Evolutionary conservation across 2,888 invertebrate species (phyloP).

Genomic region (Bruchidius siliquastri): DNA sequence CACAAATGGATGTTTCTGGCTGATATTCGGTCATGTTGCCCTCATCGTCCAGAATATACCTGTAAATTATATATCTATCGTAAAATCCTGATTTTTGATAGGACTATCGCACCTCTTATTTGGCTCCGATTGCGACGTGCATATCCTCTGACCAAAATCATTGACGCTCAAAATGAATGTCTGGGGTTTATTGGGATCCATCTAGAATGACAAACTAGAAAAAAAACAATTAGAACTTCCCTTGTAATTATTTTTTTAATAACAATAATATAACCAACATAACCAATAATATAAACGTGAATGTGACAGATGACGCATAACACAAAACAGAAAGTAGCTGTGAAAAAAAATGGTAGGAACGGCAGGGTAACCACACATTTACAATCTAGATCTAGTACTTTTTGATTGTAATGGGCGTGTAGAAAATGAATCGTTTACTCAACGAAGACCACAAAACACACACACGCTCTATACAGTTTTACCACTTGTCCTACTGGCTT

Average conservation of each 20-base stretch:
- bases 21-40: constrained; percentile 36
- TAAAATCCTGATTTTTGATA: background rate
- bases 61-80: constrained; percentile 16
- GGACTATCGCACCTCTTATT: constrained; percentile 31
- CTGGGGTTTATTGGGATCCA: constrained; percentile 36
- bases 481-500: too few species aligned
- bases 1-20: constrained; percentile 22
- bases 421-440: too few species aligned
- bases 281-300: background rate
- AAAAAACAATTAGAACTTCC: too few species aligned
- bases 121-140: constrained; percentile 37
- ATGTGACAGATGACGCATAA: too few species aligned
- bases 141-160: constrained; percentile 38
- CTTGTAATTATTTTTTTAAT: background rate
- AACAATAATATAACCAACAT: background rate
- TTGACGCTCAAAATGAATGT: constrained; percentile 41
- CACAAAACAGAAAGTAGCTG: too few species aligned
- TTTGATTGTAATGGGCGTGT: too few species aligned
- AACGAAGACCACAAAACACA: too few species aligned
- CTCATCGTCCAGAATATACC: constrained; percentile 36
- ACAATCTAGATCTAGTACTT: too few species aligned
- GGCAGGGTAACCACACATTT: too few species aligned
- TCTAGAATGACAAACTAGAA: constrained; percentile 6
- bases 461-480: too few species aligned
- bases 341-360: too few species aligned